A percentile compares a stretch with the other conserved stretches of the same genome.
Evolutionary conservation across 2,797 vertebrate genomes (phyloP).

Genomic region (Cirrhinus mrigala): DNA sequence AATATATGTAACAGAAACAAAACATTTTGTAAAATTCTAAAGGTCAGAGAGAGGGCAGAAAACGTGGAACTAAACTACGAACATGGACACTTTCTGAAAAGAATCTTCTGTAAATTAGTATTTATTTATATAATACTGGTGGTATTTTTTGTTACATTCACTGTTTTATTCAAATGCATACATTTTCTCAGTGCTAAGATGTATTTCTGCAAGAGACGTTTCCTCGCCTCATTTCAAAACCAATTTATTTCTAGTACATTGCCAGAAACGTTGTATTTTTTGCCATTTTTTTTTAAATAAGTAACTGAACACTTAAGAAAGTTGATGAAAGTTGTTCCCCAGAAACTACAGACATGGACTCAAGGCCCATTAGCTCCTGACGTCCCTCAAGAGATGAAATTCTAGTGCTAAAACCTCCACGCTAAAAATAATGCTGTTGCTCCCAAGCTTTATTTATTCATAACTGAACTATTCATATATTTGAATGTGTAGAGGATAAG

Average conservation of each 20-base stretch:
- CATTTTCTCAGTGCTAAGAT: neutral
- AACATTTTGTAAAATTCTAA: neutral
- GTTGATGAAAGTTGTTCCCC: neutral
- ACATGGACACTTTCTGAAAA: neutral
- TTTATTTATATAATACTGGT: neutral
- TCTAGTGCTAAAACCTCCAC: neutral
- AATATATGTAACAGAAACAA: neutral
- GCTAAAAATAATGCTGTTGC: slow-evolving; percentile 2
- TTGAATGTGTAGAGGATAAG: neutral
- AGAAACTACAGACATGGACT: neutral
- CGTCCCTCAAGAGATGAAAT: neutral
- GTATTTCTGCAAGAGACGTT: slow-evolving; percentile 22
- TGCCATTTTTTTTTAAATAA: neutral
- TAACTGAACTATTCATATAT: slow-evolving; percentile 18
- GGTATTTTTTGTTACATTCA: neutral
- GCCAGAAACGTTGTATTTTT: neutral
- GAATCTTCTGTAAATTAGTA: neutral
- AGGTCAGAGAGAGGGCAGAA: neutral
- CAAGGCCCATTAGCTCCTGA: neutral
- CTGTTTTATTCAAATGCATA: slow-evolving; percentile 6
- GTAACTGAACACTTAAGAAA: neutral
- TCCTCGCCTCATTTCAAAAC: neutral
- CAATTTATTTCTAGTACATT: neutral
- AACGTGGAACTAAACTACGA: neutral
- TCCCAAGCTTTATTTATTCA: slow-evolving; percentile 39